Evolutionary conservation across 2,113 vertebrate species (phyloP).

Genomic region (Bubo scandiacus): DNA sequence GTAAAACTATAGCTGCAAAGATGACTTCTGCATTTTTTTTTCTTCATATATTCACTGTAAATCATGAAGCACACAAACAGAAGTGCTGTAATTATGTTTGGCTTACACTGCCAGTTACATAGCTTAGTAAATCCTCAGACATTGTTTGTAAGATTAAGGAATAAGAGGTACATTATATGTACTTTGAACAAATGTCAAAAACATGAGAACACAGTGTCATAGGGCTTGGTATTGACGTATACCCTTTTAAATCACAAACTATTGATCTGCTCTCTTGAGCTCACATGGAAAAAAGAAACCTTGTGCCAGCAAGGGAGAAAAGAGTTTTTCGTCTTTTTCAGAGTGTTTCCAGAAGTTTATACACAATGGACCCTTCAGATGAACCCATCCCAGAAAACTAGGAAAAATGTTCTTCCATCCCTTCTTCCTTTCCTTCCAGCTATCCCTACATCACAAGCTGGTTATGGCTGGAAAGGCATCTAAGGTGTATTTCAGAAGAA

Average conservation of each 20-base stretch:
- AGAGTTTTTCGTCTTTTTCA: not conserved
- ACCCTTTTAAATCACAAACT: not conserved
- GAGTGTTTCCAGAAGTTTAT: not conserved
- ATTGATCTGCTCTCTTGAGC: not conserved
- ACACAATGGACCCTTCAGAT: not conserved
- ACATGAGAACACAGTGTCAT: not conserved
- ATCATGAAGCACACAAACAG: not conserved
- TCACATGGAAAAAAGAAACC: not conserved
- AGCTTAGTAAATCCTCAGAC: not conserved
- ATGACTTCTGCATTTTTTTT: not conserved
- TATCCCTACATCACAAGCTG: not conserved
- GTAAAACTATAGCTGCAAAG: not conserved
- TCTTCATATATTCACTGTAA: not conserved
- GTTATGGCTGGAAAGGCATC: not conserved
- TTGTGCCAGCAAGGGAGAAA: not conserved
- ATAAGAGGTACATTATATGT: not conserved
- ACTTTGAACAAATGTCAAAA: slow-evolving; percentile 38
- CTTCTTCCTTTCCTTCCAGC: not conserved
- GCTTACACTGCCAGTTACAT: not conserved
- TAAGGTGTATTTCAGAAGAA: not conserved
- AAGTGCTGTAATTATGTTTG: not conserved
- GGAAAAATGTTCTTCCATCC: not conserved
- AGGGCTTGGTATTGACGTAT: not conserved
- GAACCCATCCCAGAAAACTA: not conserved
- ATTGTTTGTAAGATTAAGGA: not conserved